A percentile compares a stretch with the other conserved stretches of the same genome.
Evolutionary conservation across 2,113 vertebrate species (phyloP).

Genomic region (Glaucidium brasilianum): DNA sequence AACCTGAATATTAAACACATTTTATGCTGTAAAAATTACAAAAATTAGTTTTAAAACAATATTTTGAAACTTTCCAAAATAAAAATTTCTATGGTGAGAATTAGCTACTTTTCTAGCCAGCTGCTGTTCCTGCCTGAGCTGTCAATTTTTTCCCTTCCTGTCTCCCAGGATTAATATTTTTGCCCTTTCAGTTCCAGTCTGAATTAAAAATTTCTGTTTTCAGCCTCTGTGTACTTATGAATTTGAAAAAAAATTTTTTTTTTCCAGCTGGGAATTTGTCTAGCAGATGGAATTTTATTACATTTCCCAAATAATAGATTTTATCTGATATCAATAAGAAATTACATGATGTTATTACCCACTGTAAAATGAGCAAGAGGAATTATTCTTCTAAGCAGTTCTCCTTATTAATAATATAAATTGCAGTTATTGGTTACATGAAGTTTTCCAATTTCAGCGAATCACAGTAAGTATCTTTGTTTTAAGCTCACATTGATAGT

Average conservation of each 20-base stretch:
- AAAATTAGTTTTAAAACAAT: background rate
- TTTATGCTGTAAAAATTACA: background rate
- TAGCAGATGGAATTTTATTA: background rate
- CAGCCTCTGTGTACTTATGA: background rate
- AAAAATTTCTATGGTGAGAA: background rate
- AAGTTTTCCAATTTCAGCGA: conserved; percentile 65
- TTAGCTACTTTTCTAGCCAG: background rate
- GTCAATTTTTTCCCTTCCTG: background rate
- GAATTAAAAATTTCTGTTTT: background rate
- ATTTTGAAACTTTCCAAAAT: background rate
- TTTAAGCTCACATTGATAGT: conserved; percentile 67
- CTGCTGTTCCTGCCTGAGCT: background rate
- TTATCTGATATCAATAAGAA: background rate
- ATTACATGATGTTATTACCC: conserved; percentile 28
- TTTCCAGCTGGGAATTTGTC: background rate
- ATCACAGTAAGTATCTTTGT: conserved; percentile 67
- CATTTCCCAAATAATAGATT: background rate
- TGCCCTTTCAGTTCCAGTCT: background rate
- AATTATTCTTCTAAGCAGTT: conserved; percentile 59
- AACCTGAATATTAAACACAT: background rate
- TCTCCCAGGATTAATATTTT: background rate
- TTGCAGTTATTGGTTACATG: conserved; percentile 66
- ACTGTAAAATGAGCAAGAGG: conserved; percentile 59
- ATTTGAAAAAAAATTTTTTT: background rate
- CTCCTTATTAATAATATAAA: conserved; percentile 66